Evolutionary conservation across 2,888 invertebrate species (phyloP).

Genomic region (Trichopria drosophilae): DNA sequence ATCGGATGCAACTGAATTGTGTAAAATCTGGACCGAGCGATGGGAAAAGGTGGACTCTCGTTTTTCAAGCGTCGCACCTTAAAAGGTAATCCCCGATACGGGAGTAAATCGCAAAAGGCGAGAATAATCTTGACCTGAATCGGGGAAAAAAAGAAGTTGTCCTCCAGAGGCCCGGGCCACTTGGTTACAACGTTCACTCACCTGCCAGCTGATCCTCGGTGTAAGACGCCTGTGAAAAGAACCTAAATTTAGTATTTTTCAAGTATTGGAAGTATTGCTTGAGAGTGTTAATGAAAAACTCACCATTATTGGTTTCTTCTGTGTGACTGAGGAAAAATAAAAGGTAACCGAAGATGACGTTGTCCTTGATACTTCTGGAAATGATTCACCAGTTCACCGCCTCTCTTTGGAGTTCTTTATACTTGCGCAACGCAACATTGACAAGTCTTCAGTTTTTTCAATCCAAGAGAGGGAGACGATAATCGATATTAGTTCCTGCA

Average conservation of each 20-base stretch:
- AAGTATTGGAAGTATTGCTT: background rate
- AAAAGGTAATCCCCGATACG: constrained; percentile 48
- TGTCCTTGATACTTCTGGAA: no score
- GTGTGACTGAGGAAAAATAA: no score
- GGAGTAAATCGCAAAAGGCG: constrained; percentile 50
- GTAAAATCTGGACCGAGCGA: constrained; percentile 11
- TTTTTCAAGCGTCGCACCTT: constrained; percentile 48
- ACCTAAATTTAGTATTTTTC: background rate
- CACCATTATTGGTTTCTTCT: no score
- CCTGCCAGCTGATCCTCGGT: constrained; percentile 90
- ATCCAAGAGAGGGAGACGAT: no score
- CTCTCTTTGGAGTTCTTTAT: no score
- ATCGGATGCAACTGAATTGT: background rate
- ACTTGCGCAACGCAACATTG: no score
- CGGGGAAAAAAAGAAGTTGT: constrained; percentile 45
- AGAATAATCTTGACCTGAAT: constrained; percentile 56
- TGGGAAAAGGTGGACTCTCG: constrained; percentile 34
- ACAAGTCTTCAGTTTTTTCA: no score
- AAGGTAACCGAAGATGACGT: no score
- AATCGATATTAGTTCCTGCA: no score
- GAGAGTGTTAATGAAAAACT: background rate
- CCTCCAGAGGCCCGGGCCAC: constrained; percentile 57
- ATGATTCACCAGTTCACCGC: no score
- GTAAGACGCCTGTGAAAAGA: constrained; percentile 74
- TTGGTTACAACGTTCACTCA: constrained; percentile 65